phyloP scores from a whole-genome alignment of 2,113 vertebrate species.

The Notechis scutatus region DNA sequence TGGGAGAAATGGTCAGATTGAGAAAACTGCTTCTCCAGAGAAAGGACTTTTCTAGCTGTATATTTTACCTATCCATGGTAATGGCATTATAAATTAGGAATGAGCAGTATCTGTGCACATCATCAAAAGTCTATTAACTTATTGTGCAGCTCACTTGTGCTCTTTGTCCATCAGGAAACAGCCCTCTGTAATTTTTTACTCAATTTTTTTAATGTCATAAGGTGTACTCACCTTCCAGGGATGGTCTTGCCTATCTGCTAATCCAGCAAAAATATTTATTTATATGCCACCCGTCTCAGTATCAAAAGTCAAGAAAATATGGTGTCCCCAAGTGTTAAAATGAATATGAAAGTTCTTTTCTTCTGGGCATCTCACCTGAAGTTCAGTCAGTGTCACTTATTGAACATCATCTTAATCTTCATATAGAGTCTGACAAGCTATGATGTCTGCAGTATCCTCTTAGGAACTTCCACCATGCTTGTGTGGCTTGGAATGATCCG shows the following conservation, averaged over 20 bases:
- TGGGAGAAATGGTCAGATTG: background rate
- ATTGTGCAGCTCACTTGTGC: background rate
- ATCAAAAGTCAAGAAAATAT: background rate
- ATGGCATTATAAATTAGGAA: background rate
- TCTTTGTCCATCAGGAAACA: background rate
- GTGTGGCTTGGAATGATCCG: constrained; percentile 93
- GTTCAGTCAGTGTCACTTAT: background rate
- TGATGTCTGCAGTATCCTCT: constrained; percentile 87
- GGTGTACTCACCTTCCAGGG: background rate
- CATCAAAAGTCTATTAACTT: background rate
- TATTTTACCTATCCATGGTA: background rate
- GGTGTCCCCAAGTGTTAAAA: background rate
- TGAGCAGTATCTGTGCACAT: background rate
- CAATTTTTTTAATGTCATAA: background rate
- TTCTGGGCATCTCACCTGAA: background rate
- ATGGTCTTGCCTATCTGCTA: background rate
- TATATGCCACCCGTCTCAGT: background rate
- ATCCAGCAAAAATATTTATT: background rate
- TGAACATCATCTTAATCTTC: background rate
- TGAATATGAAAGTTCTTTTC: background rate
- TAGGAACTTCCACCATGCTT: constrained; percentile 89
- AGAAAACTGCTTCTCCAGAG: background rate
- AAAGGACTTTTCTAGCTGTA: background rate
- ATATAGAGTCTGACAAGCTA: constrained; percentile 86
- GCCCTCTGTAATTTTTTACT: background rate